These are phyloP conservation scores for Paraplagusia blochii DNA, from an alignment of 2,113 vertebrate species.

Conservation along the genomic window DNA sequence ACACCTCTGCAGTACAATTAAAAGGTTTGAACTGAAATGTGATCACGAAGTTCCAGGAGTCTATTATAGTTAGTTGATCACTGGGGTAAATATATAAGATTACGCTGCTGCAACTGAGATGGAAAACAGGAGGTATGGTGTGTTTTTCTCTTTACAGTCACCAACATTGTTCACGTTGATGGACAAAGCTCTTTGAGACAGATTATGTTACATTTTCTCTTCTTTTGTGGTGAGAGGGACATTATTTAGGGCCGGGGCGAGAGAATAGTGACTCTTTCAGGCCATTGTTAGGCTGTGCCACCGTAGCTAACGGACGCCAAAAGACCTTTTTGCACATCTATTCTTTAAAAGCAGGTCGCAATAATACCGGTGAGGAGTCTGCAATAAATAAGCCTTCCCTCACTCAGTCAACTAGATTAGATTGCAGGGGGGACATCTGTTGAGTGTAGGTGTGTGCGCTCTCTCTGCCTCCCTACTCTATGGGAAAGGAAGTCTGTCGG, in stretches of 20 bases:
- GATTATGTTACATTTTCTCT: slow-evolving; percentile 75
- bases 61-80: no score
- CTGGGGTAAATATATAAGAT: not conserved
- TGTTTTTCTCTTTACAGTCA: slow-evolving; percentile 3
- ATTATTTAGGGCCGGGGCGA: slow-evolving; percentile 70
- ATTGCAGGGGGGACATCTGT: slow-evolving; percentile 70
- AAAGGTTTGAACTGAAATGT: no score
- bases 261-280: slow-evolving; percentile 78
- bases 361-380: slow-evolving; percentile 59
- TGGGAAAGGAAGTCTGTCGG: slow-evolving; percentile 61
- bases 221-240: slow-evolving; percentile 74
- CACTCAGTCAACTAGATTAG: slow-evolving; percentile 57
- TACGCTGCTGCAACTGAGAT: not conserved
- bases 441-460: slow-evolving; percentile 56
- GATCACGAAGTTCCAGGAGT: no score
- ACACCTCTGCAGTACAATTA: no score
- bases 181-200: slow-evolving; percentile 72
- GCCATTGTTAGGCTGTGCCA: slow-evolving; percentile 70
- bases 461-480: slow-evolving; percentile 42
- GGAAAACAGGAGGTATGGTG: slow-evolving; percentile 1
- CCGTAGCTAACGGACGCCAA: slow-evolving; percentile 71
- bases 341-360: slow-evolving; percentile 62
- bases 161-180: slow-evolving; percentile 53
- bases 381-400: slow-evolving; percentile 66
- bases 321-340: slow-evolving; percentile 63